These are phyloP conservation scores for Apocheima hispidaria DNA, from an alignment of 2,888 invertebrate species.

Conservation along the genomic window DNA sequence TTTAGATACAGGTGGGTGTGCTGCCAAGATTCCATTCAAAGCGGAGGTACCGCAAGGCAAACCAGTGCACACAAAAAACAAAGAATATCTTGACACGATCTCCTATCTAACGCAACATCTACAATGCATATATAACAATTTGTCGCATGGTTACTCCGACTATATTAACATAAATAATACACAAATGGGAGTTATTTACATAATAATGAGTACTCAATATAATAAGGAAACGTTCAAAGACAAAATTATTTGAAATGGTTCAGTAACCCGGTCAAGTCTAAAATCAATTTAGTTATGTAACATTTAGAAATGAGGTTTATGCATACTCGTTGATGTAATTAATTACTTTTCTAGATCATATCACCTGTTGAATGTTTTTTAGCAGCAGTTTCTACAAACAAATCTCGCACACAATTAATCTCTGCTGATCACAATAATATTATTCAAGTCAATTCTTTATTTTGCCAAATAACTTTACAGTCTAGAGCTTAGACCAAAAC, in stretches of 20 bases:
- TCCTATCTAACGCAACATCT: constrained; percentile 38
- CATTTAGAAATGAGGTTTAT: constrained; percentile 16
- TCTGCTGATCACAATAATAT: too few species aligned
- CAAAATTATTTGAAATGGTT: constrained; percentile 23
- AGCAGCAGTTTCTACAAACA: not conserved
- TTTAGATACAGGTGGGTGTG: constrained; percentile 42
- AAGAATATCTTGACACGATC: constrained; percentile 33
- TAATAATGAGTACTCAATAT: constrained; percentile 17
- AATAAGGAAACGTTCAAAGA: constrained; percentile 36
- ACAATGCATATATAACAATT: constrained; percentile 33
- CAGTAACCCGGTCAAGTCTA: constrained; percentile 19
- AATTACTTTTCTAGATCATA: constrained; percentile 16
- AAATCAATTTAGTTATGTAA: constrained; percentile 20
- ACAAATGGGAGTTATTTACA: constrained; percentile 18
- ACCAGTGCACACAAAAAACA: constrained; percentile 39
- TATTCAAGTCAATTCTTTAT: too few species aligned
- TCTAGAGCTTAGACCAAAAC: too few species aligned
- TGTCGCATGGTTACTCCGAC: constrained; percentile 31
- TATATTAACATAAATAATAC: constrained; percentile 24
- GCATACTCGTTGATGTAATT: constrained; percentile 12
- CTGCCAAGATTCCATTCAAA: constrained; percentile 44
- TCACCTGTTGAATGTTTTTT: constrained; percentile 6
- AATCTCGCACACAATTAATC: not conserved
- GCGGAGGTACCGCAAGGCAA: constrained; percentile 39
- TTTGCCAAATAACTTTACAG: too few species aligned